phyloP scores from a whole-genome alignment of 2,888 invertebrate species.

The Pristionchus fissidentatus region DNA sequence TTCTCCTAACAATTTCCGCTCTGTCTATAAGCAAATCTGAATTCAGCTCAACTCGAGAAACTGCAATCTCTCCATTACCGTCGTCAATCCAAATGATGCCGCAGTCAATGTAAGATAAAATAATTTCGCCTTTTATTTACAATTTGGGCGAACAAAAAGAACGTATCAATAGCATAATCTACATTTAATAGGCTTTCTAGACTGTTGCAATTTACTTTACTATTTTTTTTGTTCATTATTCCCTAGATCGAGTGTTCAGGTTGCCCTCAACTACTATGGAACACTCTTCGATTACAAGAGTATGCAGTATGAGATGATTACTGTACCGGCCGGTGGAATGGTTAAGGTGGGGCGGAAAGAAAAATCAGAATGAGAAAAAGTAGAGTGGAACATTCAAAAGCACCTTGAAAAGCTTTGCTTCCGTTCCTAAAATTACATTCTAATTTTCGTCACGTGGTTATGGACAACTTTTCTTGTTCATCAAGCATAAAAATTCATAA shows the following conservation, averaged over 20 bases:
- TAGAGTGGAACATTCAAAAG: too few relatives aligned
- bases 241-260: neutral
- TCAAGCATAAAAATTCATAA: neutral
- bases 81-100: conserved; percentile 1
- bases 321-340: conserved; percentile 2
- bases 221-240: neutral
- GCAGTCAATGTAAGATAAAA: neutral
- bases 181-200: too few relatives aligned
- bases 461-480: neutral
- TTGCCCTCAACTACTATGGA: neutral
- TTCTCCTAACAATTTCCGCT: too few relatives aligned
- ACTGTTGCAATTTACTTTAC: neutral
- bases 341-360: too few relatives aligned
- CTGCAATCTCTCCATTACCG: conserved; percentile 17
- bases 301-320: neutral
- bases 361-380: too few relatives aligned
- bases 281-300: conserved; percentile 3
- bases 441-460: neutral
- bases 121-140: too few relatives aligned
- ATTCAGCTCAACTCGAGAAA: conserved; percentile 34
- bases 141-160: too few relatives aligned
- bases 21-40: too few relatives aligned
- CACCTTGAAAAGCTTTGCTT: too few relatives aligned
- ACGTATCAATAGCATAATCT: too few relatives aligned
- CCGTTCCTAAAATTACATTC: too few relatives aligned